These are phyloP conservation scores for Trochalopteron elliotii DNA, from an alignment of 2,113 vertebrate species.

Conservation along the genomic window DNA sequence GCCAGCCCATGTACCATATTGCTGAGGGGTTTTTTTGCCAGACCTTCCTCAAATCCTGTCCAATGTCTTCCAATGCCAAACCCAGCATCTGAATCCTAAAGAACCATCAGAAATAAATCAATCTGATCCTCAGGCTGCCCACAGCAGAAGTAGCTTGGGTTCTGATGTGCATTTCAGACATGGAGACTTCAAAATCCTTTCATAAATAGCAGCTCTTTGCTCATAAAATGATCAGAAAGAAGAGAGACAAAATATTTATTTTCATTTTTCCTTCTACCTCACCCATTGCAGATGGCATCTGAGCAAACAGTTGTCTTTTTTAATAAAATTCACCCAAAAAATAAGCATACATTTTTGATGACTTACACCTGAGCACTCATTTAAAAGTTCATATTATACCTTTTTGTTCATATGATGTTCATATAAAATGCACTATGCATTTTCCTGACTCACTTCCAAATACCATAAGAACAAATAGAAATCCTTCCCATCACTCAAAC, in stretches of 20 bases:
- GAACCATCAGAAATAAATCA: neutral
- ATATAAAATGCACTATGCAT: neutral
- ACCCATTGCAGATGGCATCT: neutral
- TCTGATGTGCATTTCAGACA: neutral
- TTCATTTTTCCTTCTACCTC: neutral
- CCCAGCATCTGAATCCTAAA: neutral
- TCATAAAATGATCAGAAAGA: neutral
- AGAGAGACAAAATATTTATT: neutral
- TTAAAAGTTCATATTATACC: neutral
- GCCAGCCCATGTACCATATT: neutral
- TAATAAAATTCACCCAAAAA: neutral
- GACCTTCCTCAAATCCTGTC: neutral
- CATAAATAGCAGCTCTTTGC: neutral
- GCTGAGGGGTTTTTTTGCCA: neutral
- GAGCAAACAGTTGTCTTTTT: neutral
- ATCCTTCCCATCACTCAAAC: neutral
- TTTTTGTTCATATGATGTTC: neutral
- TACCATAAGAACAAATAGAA: neutral
- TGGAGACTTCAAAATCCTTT: neutral
- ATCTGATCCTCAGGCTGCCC: neutral
- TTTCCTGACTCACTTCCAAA: neutral
- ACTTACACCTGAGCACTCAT: neutral
- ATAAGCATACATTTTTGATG: neutral
- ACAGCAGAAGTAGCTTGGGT: neutral
- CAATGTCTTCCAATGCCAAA: neutral